These are phyloP conservation scores for Alloscopus bannaensis DNA, from an alignment of 2,888 invertebrate species.

Conservation along the genomic window DNA sequence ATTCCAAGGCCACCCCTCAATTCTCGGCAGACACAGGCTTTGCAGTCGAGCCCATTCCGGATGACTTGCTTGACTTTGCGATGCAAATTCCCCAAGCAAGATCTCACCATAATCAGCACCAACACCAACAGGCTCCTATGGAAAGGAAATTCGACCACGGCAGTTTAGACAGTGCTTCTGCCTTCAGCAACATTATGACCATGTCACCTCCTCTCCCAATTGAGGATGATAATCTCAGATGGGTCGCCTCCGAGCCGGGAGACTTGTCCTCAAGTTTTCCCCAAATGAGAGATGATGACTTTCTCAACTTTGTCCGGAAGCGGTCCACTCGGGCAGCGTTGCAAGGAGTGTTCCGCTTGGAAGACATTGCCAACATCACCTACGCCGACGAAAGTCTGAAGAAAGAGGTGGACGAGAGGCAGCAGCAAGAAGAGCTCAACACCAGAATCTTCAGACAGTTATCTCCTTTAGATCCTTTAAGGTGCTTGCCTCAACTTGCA, in stretches of 20 bases:
- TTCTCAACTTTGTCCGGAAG: slow-evolving; percentile 32
- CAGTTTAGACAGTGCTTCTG: neutral
- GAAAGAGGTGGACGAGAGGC: slow-evolving; percentile 36
- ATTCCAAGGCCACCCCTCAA: slow-evolving; percentile 13
- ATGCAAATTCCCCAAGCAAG: slow-evolving; percentile 42
- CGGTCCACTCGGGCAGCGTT: slow-evolving; percentile 36
- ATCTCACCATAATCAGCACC: too few relatives aligned
- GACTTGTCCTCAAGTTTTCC: slow-evolving; percentile 49
- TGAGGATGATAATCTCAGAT: slow-evolving; percentile 24
- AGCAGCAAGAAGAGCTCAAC: slow-evolving; percentile 46
- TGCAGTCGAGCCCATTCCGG: slow-evolving; percentile 51
- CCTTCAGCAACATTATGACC: slow-evolving; percentile 18
- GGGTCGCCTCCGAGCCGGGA: slow-evolving; percentile 44
- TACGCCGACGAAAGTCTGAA: slow-evolving; percentile 44
- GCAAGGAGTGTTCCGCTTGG: slow-evolving; percentile 30
- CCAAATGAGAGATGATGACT: slow-evolving; percentile 40
- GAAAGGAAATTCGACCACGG: neutral
- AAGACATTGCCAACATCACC: slow-evolving; percentile 54
- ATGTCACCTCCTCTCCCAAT: slow-evolving; percentile 29
- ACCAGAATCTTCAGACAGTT: slow-evolving; percentile 67
- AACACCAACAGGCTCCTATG: neutral
- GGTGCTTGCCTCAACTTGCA: slow-evolving; percentile 81
- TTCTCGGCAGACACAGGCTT: slow-evolving; percentile 48
- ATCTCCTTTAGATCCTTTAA: slow-evolving; percentile 67
- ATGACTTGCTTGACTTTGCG: slow-evolving; percentile 44